phyloP scores from a whole-genome alignment of 2,113 vertebrate genomes.

The Trichomycterus rosablanca region DNA sequence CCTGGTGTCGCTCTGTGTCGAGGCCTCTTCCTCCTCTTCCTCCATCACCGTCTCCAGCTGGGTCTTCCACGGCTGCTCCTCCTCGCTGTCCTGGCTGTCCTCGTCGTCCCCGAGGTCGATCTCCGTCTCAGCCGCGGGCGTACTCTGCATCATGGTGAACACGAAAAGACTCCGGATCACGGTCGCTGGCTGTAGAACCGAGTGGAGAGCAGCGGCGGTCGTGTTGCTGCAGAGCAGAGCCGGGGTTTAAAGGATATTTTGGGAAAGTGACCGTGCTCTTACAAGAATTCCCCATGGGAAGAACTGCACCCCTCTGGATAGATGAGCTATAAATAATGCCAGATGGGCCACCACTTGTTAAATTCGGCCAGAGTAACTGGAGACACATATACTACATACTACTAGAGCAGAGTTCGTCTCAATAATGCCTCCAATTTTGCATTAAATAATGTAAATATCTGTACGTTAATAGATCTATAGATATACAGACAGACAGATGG shows the following conservation, averaged over 20 bases:
- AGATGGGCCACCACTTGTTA: conserved; percentile 12
- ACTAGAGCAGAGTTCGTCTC: too few species aligned
- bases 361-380: conserved; percentile 12
- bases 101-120: conserved; percentile 62
- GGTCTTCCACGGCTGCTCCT: conserved; percentile 60
- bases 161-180: background rate
- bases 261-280: conserved; percentile 59
- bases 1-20: conserved; percentile 63
- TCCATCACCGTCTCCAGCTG: conserved; percentile 45
- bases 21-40: conserved; percentile 62
- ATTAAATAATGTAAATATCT: background rate
- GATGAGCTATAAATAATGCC: conserved; percentile 43
- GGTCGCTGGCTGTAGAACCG: background rate
- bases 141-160: conserved; percentile 51
- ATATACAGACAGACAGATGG: too few species aligned
- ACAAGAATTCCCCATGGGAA: conserved; percentile 64
- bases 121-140: conserved; percentile 60
- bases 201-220: conserved; percentile 24
- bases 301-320: conserved; percentile 54
- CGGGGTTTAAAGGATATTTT: conserved; percentile 60
- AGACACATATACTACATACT: conserved; percentile 1
- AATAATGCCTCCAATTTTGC: too few species aligned
- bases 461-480: too few species aligned
- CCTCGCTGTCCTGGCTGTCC: conserved; percentile 54
- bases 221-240: conserved; percentile 25